These are phyloP conservation scores for Centrocercus urophasianus DNA, from an alignment of 2,113 vertebrate species.

Conservation along the genomic window DNA sequence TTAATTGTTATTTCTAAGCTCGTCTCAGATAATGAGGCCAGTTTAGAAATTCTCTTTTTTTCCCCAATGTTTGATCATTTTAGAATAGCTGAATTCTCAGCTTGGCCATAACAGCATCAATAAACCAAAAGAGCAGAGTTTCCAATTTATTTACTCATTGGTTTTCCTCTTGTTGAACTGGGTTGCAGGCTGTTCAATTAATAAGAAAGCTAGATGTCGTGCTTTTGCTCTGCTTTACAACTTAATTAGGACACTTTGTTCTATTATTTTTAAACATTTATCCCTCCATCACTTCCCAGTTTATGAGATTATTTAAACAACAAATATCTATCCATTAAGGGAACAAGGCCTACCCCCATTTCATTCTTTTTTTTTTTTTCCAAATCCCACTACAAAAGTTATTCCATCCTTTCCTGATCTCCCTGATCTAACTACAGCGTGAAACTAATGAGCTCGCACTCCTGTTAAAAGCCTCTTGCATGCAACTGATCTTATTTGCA, in stretches of 20 bases:
- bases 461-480: constrained; percentile 1
- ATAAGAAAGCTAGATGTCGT: background rate
- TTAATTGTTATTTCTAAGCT: constrained; percentile 81
- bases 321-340: background rate
- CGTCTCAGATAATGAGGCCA: constrained; percentile 83
- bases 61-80: constrained; percentile 68
- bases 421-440: background rate
- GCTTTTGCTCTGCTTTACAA: background rate
- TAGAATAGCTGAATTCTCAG: constrained; percentile 68
- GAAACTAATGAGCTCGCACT: background rate
- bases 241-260: constrained; percentile 4
- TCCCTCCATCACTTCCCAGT: background rate
- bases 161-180: constrained; percentile 36
- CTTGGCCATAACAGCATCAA: constrained; percentile 73
- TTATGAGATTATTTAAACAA: constrained; percentile 16
- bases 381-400: background rate
- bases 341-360: background rate
- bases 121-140: constrained; percentile 49
- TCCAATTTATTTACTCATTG: constrained; percentile 62
- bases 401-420: background rate
- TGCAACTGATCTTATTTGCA: background rate
- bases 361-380: background rate
- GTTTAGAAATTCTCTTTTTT: constrained; percentile 72
- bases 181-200: constrained; percentile 68
- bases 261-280: background rate